Evolutionary conservation across 2,888 invertebrate species (phyloP), one percentile per base, ranked within the genome.

Genomic region (Drosophila rubida): DNA sequence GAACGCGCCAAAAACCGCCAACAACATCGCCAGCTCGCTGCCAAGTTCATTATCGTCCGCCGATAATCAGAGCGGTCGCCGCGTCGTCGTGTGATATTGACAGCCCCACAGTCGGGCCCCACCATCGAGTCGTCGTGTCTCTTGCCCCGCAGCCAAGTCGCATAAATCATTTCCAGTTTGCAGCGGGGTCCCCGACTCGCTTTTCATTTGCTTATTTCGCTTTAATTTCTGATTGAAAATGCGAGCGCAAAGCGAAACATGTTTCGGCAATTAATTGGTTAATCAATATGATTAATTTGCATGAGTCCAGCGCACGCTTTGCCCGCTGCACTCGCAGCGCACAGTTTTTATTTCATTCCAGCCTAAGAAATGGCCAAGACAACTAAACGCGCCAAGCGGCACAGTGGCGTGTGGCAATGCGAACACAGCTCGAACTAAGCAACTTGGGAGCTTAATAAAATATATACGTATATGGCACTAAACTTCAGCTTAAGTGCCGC

Each of bases 241-340:
- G 73, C 78, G 75, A 51, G 67, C 61, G 66, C 61, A 64, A 50
- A 44, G 54, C 73, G 69, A 83, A 82, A 82, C 84, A 83, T 81
- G 82, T 83, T 84, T 78, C 78, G 48, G 19, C 74, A 79, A 79
- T 86, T 86, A 80, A 85, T 85, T 86, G 80, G 78, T 82, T 85
- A 84, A 84, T 85, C 82, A 77, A 78, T 77, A 72, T 84, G 78
- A 80, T 82, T 82, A 80, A 82, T 85, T 85, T 85, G 86, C 80
- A 86, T 86, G 74, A 79, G 62, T 72, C 54, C 61, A 55, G 70
- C 62, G 80, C 81, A 79, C 77, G 68, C 79, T 72, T 81, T 66
- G 58, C 57, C 50, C 35, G 61, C 50, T 55, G 44, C 46, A 69
- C 51, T 42, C 14, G 60, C 42, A 13, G 13, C 41, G 13, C 32